These are phyloP conservation scores for Vireo altiloquus DNA, from an alignment of 2,113 vertebrate species.

Conservation along the genomic window DNA sequence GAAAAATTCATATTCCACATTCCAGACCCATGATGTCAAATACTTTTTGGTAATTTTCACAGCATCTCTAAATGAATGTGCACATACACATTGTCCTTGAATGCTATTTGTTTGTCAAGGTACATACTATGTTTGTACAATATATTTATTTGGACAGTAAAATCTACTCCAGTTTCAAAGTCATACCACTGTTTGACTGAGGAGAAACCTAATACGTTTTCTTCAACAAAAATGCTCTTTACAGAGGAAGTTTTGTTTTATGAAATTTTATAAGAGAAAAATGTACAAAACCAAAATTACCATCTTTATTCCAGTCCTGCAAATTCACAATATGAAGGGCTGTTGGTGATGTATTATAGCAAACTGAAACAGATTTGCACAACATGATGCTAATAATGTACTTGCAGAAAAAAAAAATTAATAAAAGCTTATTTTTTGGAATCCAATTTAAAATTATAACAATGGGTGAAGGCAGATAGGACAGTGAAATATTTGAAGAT, in stretches of 20 bases:
- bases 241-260: neutral
- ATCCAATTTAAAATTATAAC: neutral
- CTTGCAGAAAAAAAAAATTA: neutral
- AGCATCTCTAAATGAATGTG: neutral
- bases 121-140: neutral
- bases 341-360: neutral
- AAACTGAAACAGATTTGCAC: neutral
- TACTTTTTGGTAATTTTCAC: neutral
- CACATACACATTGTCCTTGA: neutral
- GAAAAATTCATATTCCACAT: neutral
- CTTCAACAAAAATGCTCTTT: neutral
- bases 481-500: slow-evolving; percentile 28
- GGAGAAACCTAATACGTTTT: neutral
- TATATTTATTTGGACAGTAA: slow-evolving; percentile 8
- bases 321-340: neutral
- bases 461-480: slow-evolving; percentile 28
- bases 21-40: neutral
- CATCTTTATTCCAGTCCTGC: neutral
- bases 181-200: neutral
- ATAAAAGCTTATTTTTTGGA: neutral
- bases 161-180: slow-evolving; percentile 26
- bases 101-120: slow-evolving; percentile 10
- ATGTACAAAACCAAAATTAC: neutral
- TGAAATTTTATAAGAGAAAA: neutral
- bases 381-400: neutral